Evolutionary conservation across 2,888 invertebrate genomes (phyloP).

Genomic region (Leptopilina syphax): DNA sequence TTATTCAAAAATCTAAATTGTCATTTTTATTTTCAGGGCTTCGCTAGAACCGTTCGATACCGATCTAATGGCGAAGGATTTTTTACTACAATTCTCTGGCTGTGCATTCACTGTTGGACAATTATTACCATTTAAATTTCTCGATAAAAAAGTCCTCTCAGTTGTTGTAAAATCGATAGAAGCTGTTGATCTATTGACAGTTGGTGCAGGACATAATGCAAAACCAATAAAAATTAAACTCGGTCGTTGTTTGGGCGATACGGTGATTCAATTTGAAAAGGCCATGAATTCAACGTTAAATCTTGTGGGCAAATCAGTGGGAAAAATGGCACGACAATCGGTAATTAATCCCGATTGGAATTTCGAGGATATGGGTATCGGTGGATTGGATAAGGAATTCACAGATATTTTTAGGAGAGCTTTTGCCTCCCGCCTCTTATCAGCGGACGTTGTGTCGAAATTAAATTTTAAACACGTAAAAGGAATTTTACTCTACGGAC

Average conservation of each 20-base stretch:
- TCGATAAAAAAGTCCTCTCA: conserved; percentile 91
- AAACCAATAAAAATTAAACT: conserved; percentile 86
- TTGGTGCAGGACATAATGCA: conserved; percentile 86
- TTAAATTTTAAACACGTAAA: conserved; percentile 98
- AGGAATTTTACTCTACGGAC: conserved; percentile 97
- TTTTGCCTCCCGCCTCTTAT: conserved; percentile 98
- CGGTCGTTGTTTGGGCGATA: conserved; percentile 92
- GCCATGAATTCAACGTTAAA: conserved; percentile 93
- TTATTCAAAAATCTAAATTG: too few relatives aligned
- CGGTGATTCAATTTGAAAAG: conserved; percentile 95
- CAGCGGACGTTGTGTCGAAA: conserved; percentile 97
- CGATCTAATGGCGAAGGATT: conserved; percentile 97
- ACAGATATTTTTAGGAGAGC: conserved; percentile 98
- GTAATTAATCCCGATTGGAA: conserved; percentile 99
- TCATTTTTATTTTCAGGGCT: conserved; percentile 80
- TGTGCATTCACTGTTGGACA: conserved; percentile 95
- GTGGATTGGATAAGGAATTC: conserved; percentile 98
- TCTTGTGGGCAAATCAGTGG: conserved; percentile 93
- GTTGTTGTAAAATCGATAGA: conserved; percentile 93
- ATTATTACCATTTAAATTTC: conserved; percentile 92
- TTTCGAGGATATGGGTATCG: conserved; percentile 99
- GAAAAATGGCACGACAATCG: conserved; percentile 86
- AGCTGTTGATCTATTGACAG: conserved; percentile 87
- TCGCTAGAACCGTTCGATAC: conserved; percentile 95
- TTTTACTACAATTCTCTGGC: conserved; percentile 91